Evolutionary conservation across 2,113 vertebrate genomes (phyloP).

Genomic region (Phasianus colchicus): DNA sequence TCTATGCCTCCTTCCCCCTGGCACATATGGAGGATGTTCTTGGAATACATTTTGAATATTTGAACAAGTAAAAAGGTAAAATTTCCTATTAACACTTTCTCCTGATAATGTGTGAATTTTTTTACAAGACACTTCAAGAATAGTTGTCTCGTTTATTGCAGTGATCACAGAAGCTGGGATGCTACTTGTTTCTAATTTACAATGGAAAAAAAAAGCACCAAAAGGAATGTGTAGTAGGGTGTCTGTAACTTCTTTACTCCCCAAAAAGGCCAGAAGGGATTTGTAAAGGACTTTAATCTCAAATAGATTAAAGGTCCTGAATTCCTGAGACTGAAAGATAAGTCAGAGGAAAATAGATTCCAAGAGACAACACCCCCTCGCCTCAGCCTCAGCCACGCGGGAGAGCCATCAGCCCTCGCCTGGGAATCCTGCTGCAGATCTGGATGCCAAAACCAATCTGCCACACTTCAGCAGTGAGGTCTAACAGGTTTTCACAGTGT

Average conservation of each 20-base stretch:
- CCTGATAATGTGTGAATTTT: conserved; percentile 50
- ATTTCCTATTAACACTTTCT: conserved; percentile 12
- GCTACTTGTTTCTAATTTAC: conserved; percentile 45
- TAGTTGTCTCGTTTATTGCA: conserved; percentile 18
- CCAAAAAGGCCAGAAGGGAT: conserved; percentile 59
- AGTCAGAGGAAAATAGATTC: conserved; percentile 68
- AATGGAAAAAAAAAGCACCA: background rate
- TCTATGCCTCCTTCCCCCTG: background rate
- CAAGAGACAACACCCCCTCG: conserved; percentile 41
- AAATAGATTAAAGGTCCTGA: conserved; percentile 66
- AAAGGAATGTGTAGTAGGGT: conserved; percentile 48
- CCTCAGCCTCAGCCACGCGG: background rate
- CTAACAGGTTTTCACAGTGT: background rate
- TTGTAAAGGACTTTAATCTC: conserved; percentile 71
- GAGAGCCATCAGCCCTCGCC: background rate
- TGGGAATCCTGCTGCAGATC: background rate
- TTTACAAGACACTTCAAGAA: conserved; percentile 36
- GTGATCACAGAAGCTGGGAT: conserved; percentile 9
- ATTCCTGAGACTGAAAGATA: conserved; percentile 69
- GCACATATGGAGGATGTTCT: background rate
- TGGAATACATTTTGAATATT: background rate
- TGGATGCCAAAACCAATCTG: background rate
- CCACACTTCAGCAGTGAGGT: background rate
- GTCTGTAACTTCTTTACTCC: conserved; percentile 52
- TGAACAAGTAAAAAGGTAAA: conserved; percentile 25